Conservation (phyloP, 2,113 vertebrate genomes). For the Saguinus imperator region DNA sequence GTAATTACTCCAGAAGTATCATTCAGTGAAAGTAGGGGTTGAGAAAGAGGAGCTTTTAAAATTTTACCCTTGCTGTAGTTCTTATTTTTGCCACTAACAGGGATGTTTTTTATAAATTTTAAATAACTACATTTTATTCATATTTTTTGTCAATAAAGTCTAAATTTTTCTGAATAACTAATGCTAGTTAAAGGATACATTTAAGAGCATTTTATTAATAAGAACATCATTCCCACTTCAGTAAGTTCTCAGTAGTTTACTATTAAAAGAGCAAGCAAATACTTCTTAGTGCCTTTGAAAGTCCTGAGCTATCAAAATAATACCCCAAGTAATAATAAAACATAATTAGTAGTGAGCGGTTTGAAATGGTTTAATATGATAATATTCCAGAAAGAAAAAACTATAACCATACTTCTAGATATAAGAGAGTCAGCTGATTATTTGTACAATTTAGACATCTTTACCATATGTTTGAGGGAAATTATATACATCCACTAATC, state of each 20-base stretch:
- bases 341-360: neutral
- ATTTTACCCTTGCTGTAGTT: neutral
- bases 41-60: neutral
- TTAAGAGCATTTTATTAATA: neutral
- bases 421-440: neutral
- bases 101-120: neutral
- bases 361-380: neutral
- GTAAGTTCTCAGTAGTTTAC: neutral
- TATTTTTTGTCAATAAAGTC: neutral
- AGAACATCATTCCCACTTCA: neutral
- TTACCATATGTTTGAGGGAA: neutral
- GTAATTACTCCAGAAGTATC: neutral
- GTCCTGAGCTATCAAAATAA: neutral
- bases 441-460: neutral
- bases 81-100: neutral
- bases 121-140: neutral
- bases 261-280: neutral
- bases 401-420: neutral
- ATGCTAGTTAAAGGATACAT: neutral
- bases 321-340: neutral
- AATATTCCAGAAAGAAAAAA: neutral
- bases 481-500: neutral
- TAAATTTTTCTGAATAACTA: neutral
- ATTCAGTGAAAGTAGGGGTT: neutral
- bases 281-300: conserved; percentile 5